Evolutionary conservation across 2,888 invertebrate species (phyloP), one percentile per base, ranked within the genome.

Genomic region (Minunthozetes semirufus): DNA sequence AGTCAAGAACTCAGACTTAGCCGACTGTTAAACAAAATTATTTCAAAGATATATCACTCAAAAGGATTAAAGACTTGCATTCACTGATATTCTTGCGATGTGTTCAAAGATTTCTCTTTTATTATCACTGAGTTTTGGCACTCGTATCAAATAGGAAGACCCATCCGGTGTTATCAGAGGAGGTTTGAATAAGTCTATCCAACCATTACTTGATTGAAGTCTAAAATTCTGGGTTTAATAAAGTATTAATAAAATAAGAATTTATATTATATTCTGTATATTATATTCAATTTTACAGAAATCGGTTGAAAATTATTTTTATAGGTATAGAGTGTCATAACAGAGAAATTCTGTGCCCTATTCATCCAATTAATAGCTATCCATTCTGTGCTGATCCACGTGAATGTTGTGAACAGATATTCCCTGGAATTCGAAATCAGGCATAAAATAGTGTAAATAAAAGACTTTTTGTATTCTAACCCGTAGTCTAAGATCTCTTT

Each of bases 301-400:
- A 29, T 27, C 1, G 17, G 61, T 29, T 27, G 9, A 22, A 27
- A 27, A 61, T 27, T 61, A 13, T 25, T 61, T 27, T 25, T 29
- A 29, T 25, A 6, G 61, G 9, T 61, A 27, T 61, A 61, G 4
- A 29, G 9, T 3, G 61, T 61, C 29, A 61, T 27, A 2, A 61
- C 29, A 6, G 61, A 61, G 22, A 22, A 61, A 29, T 61, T 61
- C 22, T 61, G 61, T 29, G 61, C 61, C n/a, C 61, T 61, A 13
- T 27, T 61, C 61, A 61, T 61, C 61, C 61, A 61, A 61, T 61
- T 61, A 3, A 61, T 29, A 13, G 61, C 25, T 25, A 61, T 25
- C 17, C 17, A 29, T 9, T 61, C 29, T 2, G 22, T 61, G 33
- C 25, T 25, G 27, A 61, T 61, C 61, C 61, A 61, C 3, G 22